Base-by-base conservation (phyloP, 2,888 invertebrate genomes). In the Catonia carolina region DNA sequence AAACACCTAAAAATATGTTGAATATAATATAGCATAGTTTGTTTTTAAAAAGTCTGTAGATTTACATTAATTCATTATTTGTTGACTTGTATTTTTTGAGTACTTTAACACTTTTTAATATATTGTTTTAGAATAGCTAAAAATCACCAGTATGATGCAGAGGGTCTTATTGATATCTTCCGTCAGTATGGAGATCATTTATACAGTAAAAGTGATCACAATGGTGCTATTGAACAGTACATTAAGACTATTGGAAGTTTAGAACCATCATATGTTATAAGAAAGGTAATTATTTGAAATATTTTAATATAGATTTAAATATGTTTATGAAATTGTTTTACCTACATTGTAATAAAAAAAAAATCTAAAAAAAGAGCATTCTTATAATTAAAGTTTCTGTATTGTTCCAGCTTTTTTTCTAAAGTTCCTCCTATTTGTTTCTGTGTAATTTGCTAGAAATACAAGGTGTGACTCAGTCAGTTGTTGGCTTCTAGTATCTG, bases 171-270 rank as follows among this genome's bases (percentile, higher is more conserved):
- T 12, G 89, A 92, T 69, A 95, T 98, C 62, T 93, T 92, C 70
- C 85, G 90, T 53, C 93, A 94, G 71, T 97, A 96, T 74, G 98
- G 94, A 0, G 96, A 99, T 73, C 92, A 97, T 78, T 78, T 99
- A 62, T 93, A 97, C 72, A 79, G 81, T 12, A 97, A 96, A 77
- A 93, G 93, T 10, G 81, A 86, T 68, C 77, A 78, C 60, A 76
- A 77, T 61, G 80, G 78, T 36, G 96, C 99, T 0, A 90, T 96
- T 59, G 85, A 89, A 48, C 95, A 97, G 71, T 99, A 98, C 71
- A 87, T 91, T 39, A 91, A 92, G 75, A 98, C 99, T 0, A 96
- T 99, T 60, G 96, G 96, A 18, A 86, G 86, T 73, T 73, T 98
- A 5, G 96, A 97, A 69, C 93, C 98, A 0, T 97, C 95, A 0